These are phyloP conservation scores for Pseudococcus longispinus DNA, from an alignment of 2,888 invertebrate species.

Conservation along the genomic window DNA sequence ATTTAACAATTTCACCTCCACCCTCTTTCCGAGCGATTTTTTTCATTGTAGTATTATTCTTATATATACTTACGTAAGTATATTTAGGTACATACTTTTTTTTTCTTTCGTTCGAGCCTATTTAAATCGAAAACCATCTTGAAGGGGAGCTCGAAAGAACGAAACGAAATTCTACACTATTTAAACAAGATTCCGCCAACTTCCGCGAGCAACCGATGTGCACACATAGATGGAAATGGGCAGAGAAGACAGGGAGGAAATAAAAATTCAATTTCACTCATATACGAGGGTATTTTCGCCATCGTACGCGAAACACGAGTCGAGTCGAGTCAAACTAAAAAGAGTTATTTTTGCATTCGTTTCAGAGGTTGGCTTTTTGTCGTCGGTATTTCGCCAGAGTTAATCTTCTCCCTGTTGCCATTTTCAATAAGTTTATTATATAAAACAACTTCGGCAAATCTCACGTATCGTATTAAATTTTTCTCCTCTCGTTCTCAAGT, in stretches of 20 bases:
- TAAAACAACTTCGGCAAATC: not conserved
- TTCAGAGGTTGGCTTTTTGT: not conserved
- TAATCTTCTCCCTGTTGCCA: constrained; percentile 5
- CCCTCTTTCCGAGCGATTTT: not conserved
- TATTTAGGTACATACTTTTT: not conserved
- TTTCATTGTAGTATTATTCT: not conserved
- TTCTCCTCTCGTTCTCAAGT: not conserved
- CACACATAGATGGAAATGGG: not conserved
- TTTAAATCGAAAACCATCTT: not conserved
- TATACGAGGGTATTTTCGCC: not conserved
- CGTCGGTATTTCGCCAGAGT: not conserved
- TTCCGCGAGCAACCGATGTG: not conserved
- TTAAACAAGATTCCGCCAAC: constrained; percentile 25
- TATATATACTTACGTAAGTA: not conserved
- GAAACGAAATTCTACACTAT: constrained; percentile 18
- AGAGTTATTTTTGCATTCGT: constrained; percentile 24
- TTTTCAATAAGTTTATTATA: constrained; percentile 19
- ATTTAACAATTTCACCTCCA: constrained; percentile 12
- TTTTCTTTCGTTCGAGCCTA: not conserved
- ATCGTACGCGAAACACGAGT: not conserved
- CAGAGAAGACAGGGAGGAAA: not conserved
- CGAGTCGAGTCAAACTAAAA: not conserved
- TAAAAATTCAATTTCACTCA: constrained; percentile 44
- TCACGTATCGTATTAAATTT: constrained; percentile 29
- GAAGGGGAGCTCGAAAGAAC: not conserved